These are phyloP conservation scores for Cirrhinus mrigala DNA, from an alignment of 2,797 vertebrate genomes.

Conservation along the genomic window DNA sequence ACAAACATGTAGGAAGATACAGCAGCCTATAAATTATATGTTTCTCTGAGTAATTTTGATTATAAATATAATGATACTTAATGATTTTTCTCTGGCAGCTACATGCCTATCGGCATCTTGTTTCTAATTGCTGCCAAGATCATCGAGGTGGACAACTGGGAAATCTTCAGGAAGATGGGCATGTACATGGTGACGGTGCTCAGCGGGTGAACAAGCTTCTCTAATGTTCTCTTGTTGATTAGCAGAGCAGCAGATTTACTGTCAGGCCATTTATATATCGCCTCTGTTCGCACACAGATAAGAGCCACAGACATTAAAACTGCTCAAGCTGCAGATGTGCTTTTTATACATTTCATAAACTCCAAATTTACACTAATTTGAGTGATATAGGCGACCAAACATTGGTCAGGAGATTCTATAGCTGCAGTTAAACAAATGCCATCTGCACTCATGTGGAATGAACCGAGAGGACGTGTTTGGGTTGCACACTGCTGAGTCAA, in stretches of 20 bases:
- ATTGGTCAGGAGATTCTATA: conserved; percentile 43
- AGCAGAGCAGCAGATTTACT: conserved; percentile 68
- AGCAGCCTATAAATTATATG: background rate
- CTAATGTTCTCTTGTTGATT: conserved; percentile 42
- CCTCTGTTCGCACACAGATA: conserved; percentile 74
- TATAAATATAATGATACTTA: background rate
- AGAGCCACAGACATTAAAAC: conserved; percentile 80
- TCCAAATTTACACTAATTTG: conserved; percentile 71
- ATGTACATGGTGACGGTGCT: conserved; percentile 98
- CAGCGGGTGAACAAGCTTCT: conserved; percentile 85
- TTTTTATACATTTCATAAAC: conserved; percentile 70
- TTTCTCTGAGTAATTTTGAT: background rate
- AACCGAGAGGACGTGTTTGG: conserved; percentile 37
- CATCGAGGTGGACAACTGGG: conserved; percentile 98
- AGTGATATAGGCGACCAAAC: conserved; percentile 65
- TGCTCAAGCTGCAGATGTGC: conserved; percentile 77
- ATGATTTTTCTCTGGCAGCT: conserved; percentile 79
- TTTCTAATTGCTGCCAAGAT: conserved; percentile 98
- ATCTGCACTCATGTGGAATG: conserved; percentile 52
- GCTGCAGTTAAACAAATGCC: conserved; percentile 46
- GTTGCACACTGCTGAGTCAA: conserved; percentile 49
- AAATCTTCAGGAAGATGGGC: conserved; percentile 96
- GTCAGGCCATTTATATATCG: conserved; percentile 58
- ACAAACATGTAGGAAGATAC: background rate
- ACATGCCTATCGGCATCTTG: conserved; percentile 95